Evolutionary conservation across 2,113 vertebrate genomes (phyloP), one percentile per base, ranked within the genome.

Genomic region (Grammomys dolichurus): DNA sequence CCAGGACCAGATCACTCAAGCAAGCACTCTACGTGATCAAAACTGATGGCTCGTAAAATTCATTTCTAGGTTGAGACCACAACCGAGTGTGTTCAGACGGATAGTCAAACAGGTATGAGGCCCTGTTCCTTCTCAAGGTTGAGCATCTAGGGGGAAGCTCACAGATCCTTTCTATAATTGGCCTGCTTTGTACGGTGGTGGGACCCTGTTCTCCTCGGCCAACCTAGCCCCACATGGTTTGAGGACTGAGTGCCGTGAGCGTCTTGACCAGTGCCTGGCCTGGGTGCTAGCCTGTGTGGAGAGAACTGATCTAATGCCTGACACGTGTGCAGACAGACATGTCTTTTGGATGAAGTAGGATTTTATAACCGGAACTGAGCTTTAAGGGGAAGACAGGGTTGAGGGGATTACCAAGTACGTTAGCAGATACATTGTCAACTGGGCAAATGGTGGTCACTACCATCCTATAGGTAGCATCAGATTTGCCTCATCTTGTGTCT

Each of bases 41-140:
- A 78, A 94, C 97, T 98, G 95, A 98, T 2, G 26, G 48, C 86
- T 81, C 97, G 90, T 97, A 56, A 1, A 91, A 4, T 98, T 97
- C 70, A 65, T 96, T 98, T 98, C 56, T 95, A 99, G 99, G 99
- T 89, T 63, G 99, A 99, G 98, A 99, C 99, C 98, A 97, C 98
- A 60, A 98, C 98, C 96, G 99, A 99, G 94, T 98, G 99, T 96
- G 99, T 99, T 97, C 99, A 99, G 97, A 98, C 99, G 80, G 99
- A 99, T 97, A 99, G 98, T 98, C 99, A 99, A 93, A 99, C 99
- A 99, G 99, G 99, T 99, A 99, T 0, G 98, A 90, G 67, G 20
- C 19, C 3, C 73, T 43, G 10, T 92, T 54, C 93, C 33, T 89
- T 78, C n/a, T 80, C 75, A 24, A 84, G 43, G 82, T n/a, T 80